These are phyloP conservation scores for Calidris pugnax DNA, from an alignment of 2,113 vertebrate genomes.

Conservation along the genomic window DNA sequence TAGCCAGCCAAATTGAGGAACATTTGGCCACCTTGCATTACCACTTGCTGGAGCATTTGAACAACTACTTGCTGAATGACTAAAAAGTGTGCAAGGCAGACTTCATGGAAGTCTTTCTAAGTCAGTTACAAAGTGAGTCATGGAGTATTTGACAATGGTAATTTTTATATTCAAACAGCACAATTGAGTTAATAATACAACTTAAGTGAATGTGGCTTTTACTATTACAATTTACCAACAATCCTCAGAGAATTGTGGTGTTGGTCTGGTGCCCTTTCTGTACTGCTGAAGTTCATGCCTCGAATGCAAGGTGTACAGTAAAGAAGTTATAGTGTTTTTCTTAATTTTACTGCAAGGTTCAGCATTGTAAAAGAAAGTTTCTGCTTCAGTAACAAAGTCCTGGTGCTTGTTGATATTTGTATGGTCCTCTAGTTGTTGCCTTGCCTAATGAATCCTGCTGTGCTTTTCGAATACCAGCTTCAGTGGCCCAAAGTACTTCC, in stretches of 20 bases:
- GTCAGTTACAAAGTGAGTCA: background rate
- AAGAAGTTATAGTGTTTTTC: background rate
- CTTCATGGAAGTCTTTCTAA: background rate
- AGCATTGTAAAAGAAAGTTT: background rate
- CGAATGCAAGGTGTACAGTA: accelerated
- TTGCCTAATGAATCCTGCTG: background rate
- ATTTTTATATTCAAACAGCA: background rate
- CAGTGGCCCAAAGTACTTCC: background rate
- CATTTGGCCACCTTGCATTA: background rate
- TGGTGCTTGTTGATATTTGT: background rate
- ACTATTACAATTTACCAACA: background rate
- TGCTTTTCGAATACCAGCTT: background rate
- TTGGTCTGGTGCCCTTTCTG: accelerated
- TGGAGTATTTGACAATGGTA: background rate
- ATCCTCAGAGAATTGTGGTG: background rate
- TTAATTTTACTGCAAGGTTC: background rate
- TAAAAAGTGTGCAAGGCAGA: background rate
- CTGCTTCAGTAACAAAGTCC: background rate
- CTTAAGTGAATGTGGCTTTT: background rate
- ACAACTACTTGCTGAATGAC: background rate
- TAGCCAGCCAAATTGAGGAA: background rate
- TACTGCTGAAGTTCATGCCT: background rate
- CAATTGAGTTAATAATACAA: background rate
- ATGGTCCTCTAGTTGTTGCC: background rate
- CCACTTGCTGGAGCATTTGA: background rate